Conservation (phyloP, 2,113 vertebrate genomes). For the Pelobates fuscus region DNA sequence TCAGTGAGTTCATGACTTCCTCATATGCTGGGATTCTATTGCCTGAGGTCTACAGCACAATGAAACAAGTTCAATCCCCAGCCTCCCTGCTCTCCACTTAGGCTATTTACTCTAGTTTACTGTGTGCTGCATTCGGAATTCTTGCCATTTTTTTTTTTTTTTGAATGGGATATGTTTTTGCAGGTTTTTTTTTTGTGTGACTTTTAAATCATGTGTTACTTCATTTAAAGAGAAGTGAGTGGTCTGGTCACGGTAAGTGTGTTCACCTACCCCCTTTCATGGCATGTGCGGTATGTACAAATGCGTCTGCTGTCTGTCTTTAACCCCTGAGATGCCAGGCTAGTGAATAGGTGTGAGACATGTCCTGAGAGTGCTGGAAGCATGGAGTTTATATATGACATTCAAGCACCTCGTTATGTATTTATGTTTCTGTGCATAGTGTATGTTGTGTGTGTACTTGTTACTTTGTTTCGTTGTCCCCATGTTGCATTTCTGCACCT, state of each 20-base stretch:
- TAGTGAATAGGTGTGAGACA: too few species aligned
- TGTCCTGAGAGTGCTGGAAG: too few species aligned
- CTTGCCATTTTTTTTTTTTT: neutral
- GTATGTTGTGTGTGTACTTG: too few species aligned
- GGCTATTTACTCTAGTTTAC: neutral
- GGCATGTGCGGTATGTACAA: neutral
- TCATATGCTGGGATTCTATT: slow-evolving; percentile 48
- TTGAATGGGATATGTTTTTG: neutral
- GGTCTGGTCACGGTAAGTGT: slow-evolving; percentile 4
- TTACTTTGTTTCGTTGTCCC: too few species aligned
- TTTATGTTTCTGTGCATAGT: too few species aligned
- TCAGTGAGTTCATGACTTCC: slow-evolving; percentile 50
- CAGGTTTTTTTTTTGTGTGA: too few species aligned
- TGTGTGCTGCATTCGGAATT: neutral
- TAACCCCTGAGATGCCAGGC: slow-evolving; percentile 8
- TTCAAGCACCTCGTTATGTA: too few species aligned
- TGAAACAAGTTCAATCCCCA: slow-evolving; percentile 57
- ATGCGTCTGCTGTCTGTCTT: neutral
- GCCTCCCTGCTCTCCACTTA: neutral
- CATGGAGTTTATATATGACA: too few species aligned
- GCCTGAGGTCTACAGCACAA: slow-evolving; percentile 53
- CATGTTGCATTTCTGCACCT: too few species aligned
- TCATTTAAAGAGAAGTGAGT: neutral
- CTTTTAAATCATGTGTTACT: neutral
- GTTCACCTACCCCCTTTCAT: neutral